A percentile compares a stretch with the other conserved stretches of the same genome.
Conservation (phyloP, 2,797 vertebrate genomes). For the Triplophysa bombifrons region DNA sequence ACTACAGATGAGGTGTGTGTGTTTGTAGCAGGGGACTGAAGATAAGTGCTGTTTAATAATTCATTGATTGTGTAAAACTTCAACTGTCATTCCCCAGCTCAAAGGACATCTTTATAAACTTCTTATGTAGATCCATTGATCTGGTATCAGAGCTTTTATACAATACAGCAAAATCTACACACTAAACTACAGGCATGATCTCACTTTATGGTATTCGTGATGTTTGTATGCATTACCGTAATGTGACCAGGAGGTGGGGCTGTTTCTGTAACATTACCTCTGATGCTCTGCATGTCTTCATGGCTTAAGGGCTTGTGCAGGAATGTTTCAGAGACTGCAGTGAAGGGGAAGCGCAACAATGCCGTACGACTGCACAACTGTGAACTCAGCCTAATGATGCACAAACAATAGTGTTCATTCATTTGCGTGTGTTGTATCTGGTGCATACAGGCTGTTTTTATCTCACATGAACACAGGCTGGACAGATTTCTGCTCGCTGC, state of each 20-base stretch:
- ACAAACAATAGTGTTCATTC: neutral
- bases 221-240: slow-evolving; percentile 38
- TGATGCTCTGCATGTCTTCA: slow-evolving; percentile 10
- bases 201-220: neutral
- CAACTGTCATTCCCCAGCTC: slow-evolving; percentile 39
- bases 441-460: neutral
- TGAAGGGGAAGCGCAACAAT: neutral
- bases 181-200: slow-evolving; percentile 4
- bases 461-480: neutral
- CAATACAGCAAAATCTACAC: neutral
- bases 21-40: slow-evolving; percentile 25
- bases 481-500: slow-evolving; percentile 22
- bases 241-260: slow-evolving; percentile 52
- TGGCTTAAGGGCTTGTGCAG: slow-evolving; percentile 22
- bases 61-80: slow-evolving; percentile 48
- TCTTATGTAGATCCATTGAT: slow-evolving; percentile 1
- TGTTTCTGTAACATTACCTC: slow-evolving; percentile 39
- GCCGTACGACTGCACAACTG: neutral
- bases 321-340: slow-evolving; percentile 34
- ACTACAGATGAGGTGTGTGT: neutral
- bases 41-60: slow-evolving; percentile 54
- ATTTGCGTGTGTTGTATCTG: neutral
- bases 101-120: slow-evolving; percentile 46
- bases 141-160: neutral
- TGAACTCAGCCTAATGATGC: neutral